Base-by-base conservation (phyloP, 2,888 invertebrate species). In the Melinaea marsaeus region DNA sequence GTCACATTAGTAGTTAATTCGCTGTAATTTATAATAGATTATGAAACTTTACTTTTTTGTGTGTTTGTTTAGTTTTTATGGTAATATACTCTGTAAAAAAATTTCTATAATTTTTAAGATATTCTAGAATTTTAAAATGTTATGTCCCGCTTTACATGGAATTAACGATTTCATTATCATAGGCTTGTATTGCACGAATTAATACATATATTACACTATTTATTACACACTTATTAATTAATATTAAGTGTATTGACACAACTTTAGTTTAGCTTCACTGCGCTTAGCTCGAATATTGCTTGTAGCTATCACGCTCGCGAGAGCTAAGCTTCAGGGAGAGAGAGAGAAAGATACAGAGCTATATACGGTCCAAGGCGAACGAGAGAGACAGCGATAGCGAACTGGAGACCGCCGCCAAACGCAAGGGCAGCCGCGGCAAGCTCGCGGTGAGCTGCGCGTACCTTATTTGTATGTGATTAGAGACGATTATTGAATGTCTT, bases 361-460 rank as follows among this genome's bases (percentile, higher is more conserved):
- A 91, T 88, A 89, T 90, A 77, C 84, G 83, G 75, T 84, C 87
- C 75, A 91, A 91, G 88, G 86, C 83, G 81, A 84, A 86, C 81
- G 91, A 91, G 79, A 85, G 91, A 74, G 95, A 97, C 79, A 97
- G 97, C 85, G 98, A 98, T 91, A 97, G 97, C 83, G 98, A 98
- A 87, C 95, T 94, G 85, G 92, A 93, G 88, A 85, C 84, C 86
- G 83, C 88, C 70, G 75, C 85, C 72, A 91, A 91, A 75, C 86
- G 91, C 81, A 91, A 91, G 80, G 88, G 85, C 76, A 93, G 93
- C 76, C 92, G 95, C 72, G 92, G 93, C 72, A 95, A 95, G 88
- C 93, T 95, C 77, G 94, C 95, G 76, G 93, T 93, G 79, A 93
- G 95, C 86, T 78, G 92, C 94, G 81, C 77, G 81, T 71, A 71